Base-by-base conservation (phyloP, 2,797 vertebrate species). In the Centropyge bicolor region DNA sequence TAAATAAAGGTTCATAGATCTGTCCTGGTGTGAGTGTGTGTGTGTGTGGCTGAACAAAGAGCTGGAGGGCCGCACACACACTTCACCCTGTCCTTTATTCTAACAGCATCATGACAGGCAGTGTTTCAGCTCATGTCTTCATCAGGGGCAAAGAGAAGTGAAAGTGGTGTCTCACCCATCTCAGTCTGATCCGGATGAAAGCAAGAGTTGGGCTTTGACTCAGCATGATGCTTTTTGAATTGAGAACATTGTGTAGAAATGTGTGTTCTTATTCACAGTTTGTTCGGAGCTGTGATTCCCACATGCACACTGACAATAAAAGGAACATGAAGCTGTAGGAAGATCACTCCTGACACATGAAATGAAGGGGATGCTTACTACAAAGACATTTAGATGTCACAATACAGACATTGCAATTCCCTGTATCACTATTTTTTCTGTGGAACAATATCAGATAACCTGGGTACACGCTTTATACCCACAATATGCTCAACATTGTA, bases 11-110 rank as follows among this genome's bases (percentile, higher is more conserved):
- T 54, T 1, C 4, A 13, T 11, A 31, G 74, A 76, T 66, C 2
- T 54, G 62, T 65, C 66, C 48, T 70, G 52, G 56, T 80, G 35
- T 56, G 46, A 72, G 46, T 55, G 40, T 9, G 27, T 80, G 74
- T 79, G 36, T 65, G 27, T 31, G 27, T 80, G 74, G 77, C 31
- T 65, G 73, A 83, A 93, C 92, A 93, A 93, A 93, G 82, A 82
- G 35, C 40, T 56, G 68, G 24, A 60, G 46, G 70, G 40, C 17
- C 20, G 45, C 74, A 78, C 81, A 71, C 73, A 79, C 64, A 61
- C 51, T 69, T n/a, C 76, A 35, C n/a, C 9, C 4, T 74, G n/a
- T 78, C 27, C 17, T 79, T 70, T 27, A 65, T 46, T 46, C 63
- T 66, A 35, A 41, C n/a, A 19, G 24, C 54, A 35, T 31, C 27